These are phyloP conservation scores for Clavelina lepadiformis DNA, from an alignment of 23 tunicate species.

Conservation along the genomic window DNA sequence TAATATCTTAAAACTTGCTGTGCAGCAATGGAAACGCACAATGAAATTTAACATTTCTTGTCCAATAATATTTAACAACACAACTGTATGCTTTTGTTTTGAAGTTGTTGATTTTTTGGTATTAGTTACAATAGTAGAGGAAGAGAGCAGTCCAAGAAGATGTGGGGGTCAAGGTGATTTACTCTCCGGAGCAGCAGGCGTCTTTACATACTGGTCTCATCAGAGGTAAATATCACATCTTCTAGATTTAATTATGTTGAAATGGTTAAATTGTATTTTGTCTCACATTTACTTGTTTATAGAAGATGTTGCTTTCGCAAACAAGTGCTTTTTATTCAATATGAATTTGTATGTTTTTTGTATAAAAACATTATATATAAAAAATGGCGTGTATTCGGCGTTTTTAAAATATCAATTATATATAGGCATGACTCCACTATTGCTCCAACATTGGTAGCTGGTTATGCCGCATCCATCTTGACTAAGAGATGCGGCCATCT, in stretches of 20 bases:
- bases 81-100: too few species aligned
- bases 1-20: too few species aligned
- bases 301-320: neutral
- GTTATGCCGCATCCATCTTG: conserved; percentile 57
- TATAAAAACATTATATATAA: too few species aligned
- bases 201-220: conserved; percentile 73
- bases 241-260: neutral
- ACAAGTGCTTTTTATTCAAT: neutral
- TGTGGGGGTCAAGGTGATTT: conserved; percentile 99
- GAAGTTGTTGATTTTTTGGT: too few species aligned
- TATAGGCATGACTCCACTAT: too few species aligned
- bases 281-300: neutral
- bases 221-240: conserved; percentile 8
- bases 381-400: too few species aligned
- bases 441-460: conserved; percentile 40
- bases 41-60: too few species aligned
- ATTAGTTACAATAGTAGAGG: conserved; percentile 39
- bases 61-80: too few species aligned
- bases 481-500: conserved; percentile 56
- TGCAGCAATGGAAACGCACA: too few species aligned
- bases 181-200: conserved; percentile 72
- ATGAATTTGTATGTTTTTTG: too few species aligned
- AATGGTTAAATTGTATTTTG: neutral
- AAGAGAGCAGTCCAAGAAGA: conserved; percentile 73
- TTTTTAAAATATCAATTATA: too few species aligned